Conservation (phyloP, 1,140 invertebrate species). For the Mylabris phalerata region DNA sequence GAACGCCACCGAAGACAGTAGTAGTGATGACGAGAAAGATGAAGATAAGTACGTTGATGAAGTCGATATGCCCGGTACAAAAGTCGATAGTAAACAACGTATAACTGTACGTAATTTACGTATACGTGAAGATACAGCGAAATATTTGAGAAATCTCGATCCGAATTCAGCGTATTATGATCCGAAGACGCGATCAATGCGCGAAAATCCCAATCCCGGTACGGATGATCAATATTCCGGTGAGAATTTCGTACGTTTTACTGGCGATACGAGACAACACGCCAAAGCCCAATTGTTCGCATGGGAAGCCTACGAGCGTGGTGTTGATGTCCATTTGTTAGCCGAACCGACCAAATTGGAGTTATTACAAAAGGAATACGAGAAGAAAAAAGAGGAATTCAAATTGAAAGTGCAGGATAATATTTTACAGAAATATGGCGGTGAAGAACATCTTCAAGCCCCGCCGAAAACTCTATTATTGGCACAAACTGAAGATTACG, state of each 20-base stretch:
- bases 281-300: conserved; percentile 92
- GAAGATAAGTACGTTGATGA: conserved; percentile 96
- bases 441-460: conserved; percentile 82
- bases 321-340: conserved; percentile 91
- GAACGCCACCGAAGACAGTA: conserved; percentile 52
- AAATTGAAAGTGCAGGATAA: conserved; percentile 68
- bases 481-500: conserved; percentile 93
- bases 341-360: conserved; percentile 98
- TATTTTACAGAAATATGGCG: conserved; percentile 84
- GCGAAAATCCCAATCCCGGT: conserved; percentile 88
- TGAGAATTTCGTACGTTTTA: conserved; percentile 92
- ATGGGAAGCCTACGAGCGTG: conserved; percentile 93
- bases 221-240: conserved; percentile 76
- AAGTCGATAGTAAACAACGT: conserved; percentile 97
- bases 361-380: conserved; percentile 82
- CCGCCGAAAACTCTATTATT: conserved; percentile 80
- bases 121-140: conserved; percentile 97
- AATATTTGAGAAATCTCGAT: conserved; percentile 96
- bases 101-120: conserved; percentile 97
- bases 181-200: conserved; percentile 97
- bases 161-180: conserved; percentile 98
- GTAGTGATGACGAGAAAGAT: conserved; percentile 72
- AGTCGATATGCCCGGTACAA: conserved; percentile 97
- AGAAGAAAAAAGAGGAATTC: conserved; percentile 80
- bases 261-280: conserved; percentile 88